Conservation (phyloP, 2,797 vertebrate genomes). For the Trematomus bernacchii region DNA sequence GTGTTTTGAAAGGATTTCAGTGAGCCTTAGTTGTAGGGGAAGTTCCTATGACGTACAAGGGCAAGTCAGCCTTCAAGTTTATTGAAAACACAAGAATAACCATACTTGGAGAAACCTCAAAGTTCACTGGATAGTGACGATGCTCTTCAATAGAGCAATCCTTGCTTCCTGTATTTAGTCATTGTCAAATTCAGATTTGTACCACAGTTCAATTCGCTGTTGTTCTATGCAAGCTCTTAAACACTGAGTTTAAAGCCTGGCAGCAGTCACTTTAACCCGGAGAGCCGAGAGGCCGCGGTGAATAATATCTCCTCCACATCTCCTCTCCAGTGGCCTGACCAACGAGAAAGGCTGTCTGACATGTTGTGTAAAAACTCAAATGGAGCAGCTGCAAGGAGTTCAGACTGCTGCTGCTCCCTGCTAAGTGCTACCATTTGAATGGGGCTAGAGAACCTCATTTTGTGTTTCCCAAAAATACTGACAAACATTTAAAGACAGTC, state of each 20-base stretch:
- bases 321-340: not conserved
- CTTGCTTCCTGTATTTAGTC: slow-evolving; percentile 30
- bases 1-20: slow-evolving; percentile 47
- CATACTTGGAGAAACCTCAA: slow-evolving; percentile 36
- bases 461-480: not conserved
- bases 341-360: not conserved
- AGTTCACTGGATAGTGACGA: slow-evolving; percentile 4
- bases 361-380: not conserved
- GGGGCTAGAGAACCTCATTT: not conserved
- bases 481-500: not conserved
- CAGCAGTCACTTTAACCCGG: slow-evolving; percentile 9
- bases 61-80: slow-evolving; percentile 40
- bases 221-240: not conserved
- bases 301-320: slow-evolving; percentile 21
- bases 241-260: too few species aligned
- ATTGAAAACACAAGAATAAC: slow-evolving; percentile 45
- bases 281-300: slow-evolving; percentile 20
- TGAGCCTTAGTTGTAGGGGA: slow-evolving; percentile 13
- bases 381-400: not conserved
- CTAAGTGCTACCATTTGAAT: not conserved
- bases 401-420: not conserved
- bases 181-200: not conserved
- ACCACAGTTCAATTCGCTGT: not conserved
- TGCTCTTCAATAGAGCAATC: slow-evolving; percentile 20
- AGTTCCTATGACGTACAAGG: slow-evolving; percentile 26